Evolutionary conservation across 2,797 vertebrate genomes (phyloP).

Genomic region (Gephyroberyx darwinii): DNA sequence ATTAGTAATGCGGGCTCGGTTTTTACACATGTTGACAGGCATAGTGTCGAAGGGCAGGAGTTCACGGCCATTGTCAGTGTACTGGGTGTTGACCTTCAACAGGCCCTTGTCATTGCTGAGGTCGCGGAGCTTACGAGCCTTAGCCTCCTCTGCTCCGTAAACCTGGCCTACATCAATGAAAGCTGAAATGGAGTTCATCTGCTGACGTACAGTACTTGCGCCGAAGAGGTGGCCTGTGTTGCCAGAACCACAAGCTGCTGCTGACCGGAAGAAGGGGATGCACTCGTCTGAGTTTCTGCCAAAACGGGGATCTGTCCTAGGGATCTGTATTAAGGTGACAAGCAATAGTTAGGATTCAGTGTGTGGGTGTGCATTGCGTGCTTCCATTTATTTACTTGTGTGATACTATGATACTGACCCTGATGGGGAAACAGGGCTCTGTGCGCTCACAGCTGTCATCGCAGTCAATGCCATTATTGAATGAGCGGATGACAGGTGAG

Average conservation of each 20-base stretch:
- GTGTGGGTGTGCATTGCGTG: neutral
- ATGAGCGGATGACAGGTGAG: constrained; percentile 76
- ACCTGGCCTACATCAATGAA: constrained; percentile 86
- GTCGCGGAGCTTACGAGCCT: constrained; percentile 79
- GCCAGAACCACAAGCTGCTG: constrained; percentile 78
- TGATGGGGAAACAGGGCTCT: constrained; percentile 86
- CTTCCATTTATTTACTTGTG: neutral
- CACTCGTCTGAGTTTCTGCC: constrained; percentile 65
- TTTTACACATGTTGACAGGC: constrained; percentile 78
- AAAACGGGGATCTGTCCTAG: constrained; percentile 71
- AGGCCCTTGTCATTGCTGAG: constrained; percentile 77
- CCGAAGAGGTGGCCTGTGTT: constrained; percentile 63
- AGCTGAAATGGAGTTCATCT: constrained; percentile 87
- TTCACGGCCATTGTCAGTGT: constrained; percentile 76
- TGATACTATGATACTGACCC: constrained; percentile 61
- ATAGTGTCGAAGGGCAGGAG: constrained; percentile 80
- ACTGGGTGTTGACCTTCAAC: constrained; percentile 82
- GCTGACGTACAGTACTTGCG: constrained; percentile 70
- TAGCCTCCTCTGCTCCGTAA: constrained; percentile 78
- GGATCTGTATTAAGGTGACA: constrained; percentile 76
- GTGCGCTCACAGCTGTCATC: constrained; percentile 72
- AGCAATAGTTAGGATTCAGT: neutral
- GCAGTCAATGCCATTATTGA: constrained; percentile 74
- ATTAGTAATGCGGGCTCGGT: constrained; percentile 66
- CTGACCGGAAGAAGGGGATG: constrained; percentile 84